Percentiles rank a stretch among this genome's conserved stretches.
These are phyloP conservation scores for Gorsachius magnificus DNA, from an alignment of 2,797 vertebrate species.

Conservation along the genomic window DNA sequence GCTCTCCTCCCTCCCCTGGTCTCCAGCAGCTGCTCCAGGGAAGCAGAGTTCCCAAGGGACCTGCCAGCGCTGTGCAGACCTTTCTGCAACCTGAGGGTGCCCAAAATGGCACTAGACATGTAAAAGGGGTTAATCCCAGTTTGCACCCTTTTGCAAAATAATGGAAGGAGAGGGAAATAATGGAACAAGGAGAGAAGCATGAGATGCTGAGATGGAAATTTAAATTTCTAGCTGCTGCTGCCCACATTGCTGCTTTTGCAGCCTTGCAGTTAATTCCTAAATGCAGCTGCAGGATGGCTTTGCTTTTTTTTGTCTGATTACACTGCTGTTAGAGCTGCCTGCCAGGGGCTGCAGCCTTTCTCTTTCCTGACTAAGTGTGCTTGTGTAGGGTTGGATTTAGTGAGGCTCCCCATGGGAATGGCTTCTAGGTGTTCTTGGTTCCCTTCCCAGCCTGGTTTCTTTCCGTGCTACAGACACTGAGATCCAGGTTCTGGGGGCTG, in stretches of 20 bases:
- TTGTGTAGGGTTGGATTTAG: neutral
- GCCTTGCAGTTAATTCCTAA: neutral
- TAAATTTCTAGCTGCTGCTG: neutral
- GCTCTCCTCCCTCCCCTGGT: neutral
- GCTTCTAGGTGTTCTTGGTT: neutral
- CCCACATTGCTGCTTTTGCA: neutral
- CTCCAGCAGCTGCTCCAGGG: neutral
- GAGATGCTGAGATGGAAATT: neutral
- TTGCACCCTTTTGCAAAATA: neutral
- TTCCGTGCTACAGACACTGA: neutral
- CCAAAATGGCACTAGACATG: neutral
- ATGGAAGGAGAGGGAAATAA: neutral
- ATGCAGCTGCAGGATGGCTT: neutral
- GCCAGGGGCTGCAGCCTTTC: neutral
- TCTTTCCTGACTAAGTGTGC: neutral
- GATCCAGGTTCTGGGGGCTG: neutral
- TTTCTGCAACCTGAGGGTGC: neutral
- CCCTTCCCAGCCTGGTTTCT: neutral
- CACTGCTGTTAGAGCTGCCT: neutral
- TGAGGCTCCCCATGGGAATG: neutral
- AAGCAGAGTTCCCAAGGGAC: neutral
- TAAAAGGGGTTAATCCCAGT: neutral
- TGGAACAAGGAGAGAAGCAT: neutral
- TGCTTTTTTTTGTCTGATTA: neutral
- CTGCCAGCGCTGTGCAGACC: neutral